Conservation (phyloP, 1,140 invertebrate genomes). For the Glossosoma conforme region DNA sequence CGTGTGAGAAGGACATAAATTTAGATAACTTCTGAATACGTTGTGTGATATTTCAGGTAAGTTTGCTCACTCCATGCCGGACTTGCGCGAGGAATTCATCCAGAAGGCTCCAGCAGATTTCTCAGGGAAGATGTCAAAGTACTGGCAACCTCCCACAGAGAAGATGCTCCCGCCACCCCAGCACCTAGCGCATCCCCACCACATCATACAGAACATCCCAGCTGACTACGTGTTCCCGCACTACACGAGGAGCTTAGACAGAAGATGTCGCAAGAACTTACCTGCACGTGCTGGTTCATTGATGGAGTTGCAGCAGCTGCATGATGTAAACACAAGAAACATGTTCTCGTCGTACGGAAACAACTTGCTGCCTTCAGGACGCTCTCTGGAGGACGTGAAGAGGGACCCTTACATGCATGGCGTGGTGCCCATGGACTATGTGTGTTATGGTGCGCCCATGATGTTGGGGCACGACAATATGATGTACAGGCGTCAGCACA, state of each 20-base stretch:
- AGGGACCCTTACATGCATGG: conserved; percentile 45
- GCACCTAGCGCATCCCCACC: neutral
- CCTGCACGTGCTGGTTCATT: conserved; percentile 16
- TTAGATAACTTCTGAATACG: too few species aligned
- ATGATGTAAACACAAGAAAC: conserved; percentile 27
- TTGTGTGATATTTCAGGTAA: conserved; percentile 51
- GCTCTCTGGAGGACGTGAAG: conserved; percentile 33
- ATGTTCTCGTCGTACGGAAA: conserved; percentile 29
- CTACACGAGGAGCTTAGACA: conserved; percentile 28
- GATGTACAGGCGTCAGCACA: conserved; percentile 24
- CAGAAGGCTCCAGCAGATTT: conserved; percentile 27
- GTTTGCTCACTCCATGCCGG: conserved; percentile 53
- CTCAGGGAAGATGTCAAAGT: conserved; percentile 30
- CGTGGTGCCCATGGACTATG: conserved; percentile 40
- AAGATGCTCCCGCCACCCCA: conserved; percentile 5
- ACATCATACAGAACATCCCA: conserved; percentile 17
- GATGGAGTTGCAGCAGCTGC: conserved; percentile 24
- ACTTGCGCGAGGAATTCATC: conserved; percentile 38
- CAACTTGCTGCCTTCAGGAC: conserved; percentile 21
- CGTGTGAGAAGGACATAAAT: too few species aligned
- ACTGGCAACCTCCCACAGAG: conserved; percentile 27
- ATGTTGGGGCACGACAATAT: conserved; percentile 24
- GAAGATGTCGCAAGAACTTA: conserved; percentile 25
- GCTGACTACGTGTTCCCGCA: conserved; percentile 27
- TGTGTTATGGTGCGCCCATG: conserved; percentile 38